These are phyloP conservation scores for Tineola bisselliella DNA, from an alignment of 2,888 invertebrate genomes.

Conservation along the genomic window DNA sequence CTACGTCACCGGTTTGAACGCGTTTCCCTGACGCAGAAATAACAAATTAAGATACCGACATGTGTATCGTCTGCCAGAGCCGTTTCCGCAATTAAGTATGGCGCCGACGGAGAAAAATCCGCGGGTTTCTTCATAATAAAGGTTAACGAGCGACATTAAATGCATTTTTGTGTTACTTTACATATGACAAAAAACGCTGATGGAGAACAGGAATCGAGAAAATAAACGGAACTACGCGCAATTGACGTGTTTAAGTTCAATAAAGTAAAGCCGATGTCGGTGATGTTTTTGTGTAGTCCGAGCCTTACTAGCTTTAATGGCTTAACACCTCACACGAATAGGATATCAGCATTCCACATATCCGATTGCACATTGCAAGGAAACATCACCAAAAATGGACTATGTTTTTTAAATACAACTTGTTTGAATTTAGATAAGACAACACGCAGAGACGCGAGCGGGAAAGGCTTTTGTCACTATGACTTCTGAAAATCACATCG, in stretches of 20 bases:
- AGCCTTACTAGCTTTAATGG: background rate
- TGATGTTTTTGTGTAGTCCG: background rate
- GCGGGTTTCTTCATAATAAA: constrained; percentile 43
- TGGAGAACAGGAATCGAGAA: constrained; percentile 29
- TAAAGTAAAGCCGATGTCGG: background rate
- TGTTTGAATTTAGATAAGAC: no score
- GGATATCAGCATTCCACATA: background rate
- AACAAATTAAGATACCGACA: constrained; percentile 6
- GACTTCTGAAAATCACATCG: no score
- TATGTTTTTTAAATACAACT: no score
- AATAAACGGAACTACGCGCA: constrained; percentile 18
- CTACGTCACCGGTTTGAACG: no score
- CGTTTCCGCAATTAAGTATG: constrained; percentile 50
- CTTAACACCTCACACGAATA: background rate
- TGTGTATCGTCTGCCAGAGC: constrained; percentile 16
- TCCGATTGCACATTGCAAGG: no score
- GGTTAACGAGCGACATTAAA: constrained; percentile 51
- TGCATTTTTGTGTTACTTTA: constrained; percentile 34
- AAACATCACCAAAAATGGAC: no score
- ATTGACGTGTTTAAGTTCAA: background rate
- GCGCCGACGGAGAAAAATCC: constrained; percentile 20
- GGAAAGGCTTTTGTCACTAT: no score
- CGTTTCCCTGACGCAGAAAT: no score
- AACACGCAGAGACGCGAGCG: no score
- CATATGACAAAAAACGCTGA: constrained; percentile 33